Conservation (phyloP, 2,888 invertebrate species). For the Leptopilina syphax region DNA sequence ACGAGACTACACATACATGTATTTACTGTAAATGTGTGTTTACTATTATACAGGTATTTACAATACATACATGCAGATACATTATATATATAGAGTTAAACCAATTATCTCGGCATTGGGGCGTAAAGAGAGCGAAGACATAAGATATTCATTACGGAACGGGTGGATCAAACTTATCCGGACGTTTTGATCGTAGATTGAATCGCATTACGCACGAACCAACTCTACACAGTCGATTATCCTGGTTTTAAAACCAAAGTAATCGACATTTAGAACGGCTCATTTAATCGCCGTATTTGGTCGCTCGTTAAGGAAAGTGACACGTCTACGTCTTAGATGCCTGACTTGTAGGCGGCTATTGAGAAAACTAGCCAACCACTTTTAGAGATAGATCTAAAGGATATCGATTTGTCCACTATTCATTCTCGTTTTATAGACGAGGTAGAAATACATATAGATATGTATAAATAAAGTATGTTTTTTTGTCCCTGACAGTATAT, state of each 20-base stretch:
- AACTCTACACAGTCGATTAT: conserved; percentile 13
- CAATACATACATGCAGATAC: too few species aligned
- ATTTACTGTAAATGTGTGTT: too few species aligned
- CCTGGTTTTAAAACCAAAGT: background rate
- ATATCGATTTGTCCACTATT: conserved; percentile 41
- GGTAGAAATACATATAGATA: too few species aligned
- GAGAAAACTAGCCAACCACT: conserved; percentile 37
- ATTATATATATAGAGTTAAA: background rate
- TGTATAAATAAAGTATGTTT: background rate
- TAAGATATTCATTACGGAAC: conserved; percentile 32
- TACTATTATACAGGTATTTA: too few species aligned
- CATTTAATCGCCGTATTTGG: conserved; percentile 42
- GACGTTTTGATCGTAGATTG: conserved; percentile 38
- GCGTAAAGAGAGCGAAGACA: conserved; percentile 24
- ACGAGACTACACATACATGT: too few species aligned
- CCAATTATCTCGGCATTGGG: conserved; percentile 27
- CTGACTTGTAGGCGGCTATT: conserved; percentile 35
- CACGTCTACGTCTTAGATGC: conserved; percentile 18
- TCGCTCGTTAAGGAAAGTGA: conserved; percentile 42
- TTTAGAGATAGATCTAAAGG: conserved; percentile 36
- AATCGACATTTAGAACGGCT: conserved; percentile 42
- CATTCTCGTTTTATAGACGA: background rate
- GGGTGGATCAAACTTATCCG: conserved; percentile 28
- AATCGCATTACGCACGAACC: conserved; percentile 41
- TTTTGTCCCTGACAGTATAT: conserved; percentile 12